Percentiles rank a stretch among this genome's conserved stretches.
These are phyloP conservation scores for Butorides virescens DNA, from an alignment of 2,113 vertebrate species.

Conservation along the genomic window DNA sequence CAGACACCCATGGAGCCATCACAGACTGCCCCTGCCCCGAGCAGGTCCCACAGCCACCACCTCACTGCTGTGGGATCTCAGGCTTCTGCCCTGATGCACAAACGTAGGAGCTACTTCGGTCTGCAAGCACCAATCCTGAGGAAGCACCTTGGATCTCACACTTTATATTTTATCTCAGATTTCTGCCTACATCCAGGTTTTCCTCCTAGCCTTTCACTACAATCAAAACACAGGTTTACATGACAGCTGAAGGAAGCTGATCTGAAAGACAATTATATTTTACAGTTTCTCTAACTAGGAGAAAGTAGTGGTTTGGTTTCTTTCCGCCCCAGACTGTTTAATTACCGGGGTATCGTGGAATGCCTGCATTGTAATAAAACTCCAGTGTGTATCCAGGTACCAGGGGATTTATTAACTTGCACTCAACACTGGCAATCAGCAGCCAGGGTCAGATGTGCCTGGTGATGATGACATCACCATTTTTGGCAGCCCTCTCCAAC, in stretches of 20 bases:
- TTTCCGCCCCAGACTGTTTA: constrained; percentile 72
- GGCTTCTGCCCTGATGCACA: neutral
- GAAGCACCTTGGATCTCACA: neutral
- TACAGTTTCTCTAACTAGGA: constrained; percentile 65
- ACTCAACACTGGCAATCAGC: constrained; percentile 77
- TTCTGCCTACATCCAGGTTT: neutral
- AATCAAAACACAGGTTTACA: constrained; percentile 17
- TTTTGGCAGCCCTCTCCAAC: constrained; percentile 76
- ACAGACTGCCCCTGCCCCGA: neutral
- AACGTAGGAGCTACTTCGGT: neutral
- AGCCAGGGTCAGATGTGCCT: constrained; percentile 76
- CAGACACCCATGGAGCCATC: neutral
- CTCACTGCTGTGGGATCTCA: neutral
- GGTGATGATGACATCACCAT: constrained; percentile 82
- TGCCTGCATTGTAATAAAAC: constrained; percentile 83
- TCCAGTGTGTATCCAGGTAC: constrained; percentile 74
- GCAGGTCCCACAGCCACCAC: neutral
- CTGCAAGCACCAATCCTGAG: neutral
- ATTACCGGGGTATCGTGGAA: constrained; percentile 70
- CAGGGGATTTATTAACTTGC: constrained; percentile 83
- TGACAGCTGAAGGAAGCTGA: constrained; percentile 34
- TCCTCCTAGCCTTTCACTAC: neutral
- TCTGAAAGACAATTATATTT: constrained; percentile 69
- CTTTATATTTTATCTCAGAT: neutral
- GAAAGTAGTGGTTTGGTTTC: constrained; percentile 60